Percentiles rank a stretch among this genome's conserved stretches.
Conservation (phyloP, 2,797 vertebrate genomes). For the Pipistrellus nathusii region DNA sequence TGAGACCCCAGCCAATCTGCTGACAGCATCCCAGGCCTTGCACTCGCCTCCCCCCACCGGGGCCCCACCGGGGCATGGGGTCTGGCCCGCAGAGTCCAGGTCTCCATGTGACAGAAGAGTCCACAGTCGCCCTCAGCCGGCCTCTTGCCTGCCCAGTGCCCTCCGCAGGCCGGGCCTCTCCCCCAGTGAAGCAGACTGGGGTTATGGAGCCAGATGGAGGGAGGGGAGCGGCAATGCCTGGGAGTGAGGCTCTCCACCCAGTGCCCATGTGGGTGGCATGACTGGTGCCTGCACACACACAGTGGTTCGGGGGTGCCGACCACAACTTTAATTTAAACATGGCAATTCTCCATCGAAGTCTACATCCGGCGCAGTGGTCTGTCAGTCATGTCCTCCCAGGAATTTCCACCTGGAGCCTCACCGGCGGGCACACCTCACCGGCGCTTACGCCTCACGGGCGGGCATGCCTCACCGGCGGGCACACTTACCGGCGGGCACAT, state of each 20-base stretch:
- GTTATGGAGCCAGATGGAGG: not conserved
- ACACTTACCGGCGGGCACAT: too few relatives aligned
- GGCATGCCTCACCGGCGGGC: too few relatives aligned
- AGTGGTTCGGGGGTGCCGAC: not conserved
- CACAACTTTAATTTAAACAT: not conserved
- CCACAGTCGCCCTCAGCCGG: not conserved
- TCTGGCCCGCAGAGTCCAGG: not conserved
- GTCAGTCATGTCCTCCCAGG: too few relatives aligned
- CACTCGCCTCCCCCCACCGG: rapidly evolving
- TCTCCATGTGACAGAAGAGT: not conserved
- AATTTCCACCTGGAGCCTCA: not conserved
- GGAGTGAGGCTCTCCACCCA: too few relatives aligned
- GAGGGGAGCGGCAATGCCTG: not conserved
- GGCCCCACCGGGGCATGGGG: not conserved
- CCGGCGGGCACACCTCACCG: too few relatives aligned
- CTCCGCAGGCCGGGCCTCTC: too few relatives aligned
- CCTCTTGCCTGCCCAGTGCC: too few relatives aligned
- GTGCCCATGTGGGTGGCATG: not conserved
- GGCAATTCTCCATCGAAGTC: not conserved
- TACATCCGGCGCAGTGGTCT: not conserved
- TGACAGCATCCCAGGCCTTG: too few relatives aligned
- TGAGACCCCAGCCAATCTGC: rapidly evolving
- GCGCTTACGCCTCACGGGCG: too few relatives aligned
- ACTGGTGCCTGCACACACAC: not conserved
- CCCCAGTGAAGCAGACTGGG: too few relatives aligned